These are phyloP conservation scores for Drosophila repletoides DNA, from an alignment of 1,140 invertebrate genomes.

Conservation along the genomic window DNA sequence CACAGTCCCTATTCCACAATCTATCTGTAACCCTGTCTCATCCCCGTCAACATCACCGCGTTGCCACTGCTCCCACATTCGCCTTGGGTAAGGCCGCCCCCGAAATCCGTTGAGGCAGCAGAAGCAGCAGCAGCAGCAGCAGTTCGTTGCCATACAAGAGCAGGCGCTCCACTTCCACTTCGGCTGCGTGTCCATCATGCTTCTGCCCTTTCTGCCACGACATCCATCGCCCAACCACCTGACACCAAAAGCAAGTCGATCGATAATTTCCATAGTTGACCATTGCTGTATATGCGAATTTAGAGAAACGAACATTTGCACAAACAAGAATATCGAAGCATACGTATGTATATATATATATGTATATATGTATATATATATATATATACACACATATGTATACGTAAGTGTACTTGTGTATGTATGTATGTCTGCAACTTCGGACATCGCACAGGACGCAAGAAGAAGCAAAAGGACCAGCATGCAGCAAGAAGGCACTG, in stretches of 20 bases:
- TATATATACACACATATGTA: slow-evolving; percentile 1
- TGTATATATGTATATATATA: slow-evolving; percentile 6
- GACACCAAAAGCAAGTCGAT: slow-evolving; percentile 82
- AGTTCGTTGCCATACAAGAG: slow-evolving; percentile 47
- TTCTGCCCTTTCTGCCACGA: slow-evolving; percentile 51
- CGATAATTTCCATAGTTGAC: slow-evolving; percentile 82
- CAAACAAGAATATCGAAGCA: slow-evolving; percentile 63
- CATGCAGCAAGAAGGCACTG: slow-evolving; percentile 57
- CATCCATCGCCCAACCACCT: slow-evolving; percentile 78
- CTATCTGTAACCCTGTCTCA: slow-evolving; percentile 36
- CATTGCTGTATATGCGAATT: slow-evolving; percentile 82
- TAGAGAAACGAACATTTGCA: slow-evolving; percentile 80
- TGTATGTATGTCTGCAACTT: slow-evolving; percentile 39
- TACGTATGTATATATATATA: slow-evolving; percentile 29
- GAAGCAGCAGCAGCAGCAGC: slow-evolving; percentile 18
- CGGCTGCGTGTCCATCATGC: slow-evolving; percentile 74
- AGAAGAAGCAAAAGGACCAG: slow-evolving; percentile 47
- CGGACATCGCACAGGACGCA: slow-evolving; percentile 64
- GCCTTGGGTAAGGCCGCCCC: slow-evolving; percentile 73
- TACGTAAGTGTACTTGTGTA: background rate
- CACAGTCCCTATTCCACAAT: slow-evolving; percentile 33
- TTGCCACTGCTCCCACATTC: slow-evolving; percentile 45
- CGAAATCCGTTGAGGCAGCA: slow-evolving; percentile 58
- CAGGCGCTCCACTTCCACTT: slow-evolving; percentile 43
- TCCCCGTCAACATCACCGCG: slow-evolving; percentile 7